Conservation (phyloP, 2,113 vertebrate species). For the Crotalus horridus region DNA sequence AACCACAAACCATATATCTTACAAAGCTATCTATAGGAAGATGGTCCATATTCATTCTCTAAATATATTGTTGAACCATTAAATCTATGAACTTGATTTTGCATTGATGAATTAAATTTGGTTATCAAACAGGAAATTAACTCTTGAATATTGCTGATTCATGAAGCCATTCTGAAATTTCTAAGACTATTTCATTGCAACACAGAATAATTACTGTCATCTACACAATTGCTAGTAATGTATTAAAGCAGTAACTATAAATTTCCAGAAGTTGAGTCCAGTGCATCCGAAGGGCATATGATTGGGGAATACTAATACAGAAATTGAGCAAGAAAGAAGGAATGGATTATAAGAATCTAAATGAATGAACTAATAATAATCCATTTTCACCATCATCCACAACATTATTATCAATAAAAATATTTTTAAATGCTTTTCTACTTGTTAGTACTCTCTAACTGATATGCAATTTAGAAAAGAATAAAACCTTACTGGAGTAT, state of each 20-base stretch:
- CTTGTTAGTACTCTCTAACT: not conserved
- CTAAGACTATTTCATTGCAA: not conserved
- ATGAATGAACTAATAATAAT: not conserved
- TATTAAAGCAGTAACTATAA: not conserved
- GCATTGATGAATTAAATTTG: not conserved
- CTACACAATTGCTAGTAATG: not conserved
- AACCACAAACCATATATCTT: conserved; percentile 64
- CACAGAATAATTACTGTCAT: not conserved
- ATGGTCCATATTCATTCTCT: conserved; percentile 61
- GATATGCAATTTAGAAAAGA: not conserved
- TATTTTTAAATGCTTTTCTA: not conserved
- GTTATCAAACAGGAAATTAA: not conserved
- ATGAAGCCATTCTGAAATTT: not conserved
- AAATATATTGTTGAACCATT: conserved; percentile 46
- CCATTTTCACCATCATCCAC: not conserved
- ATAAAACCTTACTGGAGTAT: not conserved
- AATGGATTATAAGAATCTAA: not conserved
- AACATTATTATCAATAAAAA: not conserved
- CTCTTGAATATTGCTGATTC: not conserved
- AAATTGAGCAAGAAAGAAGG: not conserved
- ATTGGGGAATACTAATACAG: not conserved
- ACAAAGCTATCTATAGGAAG: conserved; percentile 55
- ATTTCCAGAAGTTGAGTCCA: not conserved
- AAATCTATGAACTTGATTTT: conserved; percentile 20
- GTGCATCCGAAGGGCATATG: not conserved